Base-by-base conservation (phyloP, 92 coral and sea anemone genomes). In the Hydrozoanthus gracilis region DNA sequence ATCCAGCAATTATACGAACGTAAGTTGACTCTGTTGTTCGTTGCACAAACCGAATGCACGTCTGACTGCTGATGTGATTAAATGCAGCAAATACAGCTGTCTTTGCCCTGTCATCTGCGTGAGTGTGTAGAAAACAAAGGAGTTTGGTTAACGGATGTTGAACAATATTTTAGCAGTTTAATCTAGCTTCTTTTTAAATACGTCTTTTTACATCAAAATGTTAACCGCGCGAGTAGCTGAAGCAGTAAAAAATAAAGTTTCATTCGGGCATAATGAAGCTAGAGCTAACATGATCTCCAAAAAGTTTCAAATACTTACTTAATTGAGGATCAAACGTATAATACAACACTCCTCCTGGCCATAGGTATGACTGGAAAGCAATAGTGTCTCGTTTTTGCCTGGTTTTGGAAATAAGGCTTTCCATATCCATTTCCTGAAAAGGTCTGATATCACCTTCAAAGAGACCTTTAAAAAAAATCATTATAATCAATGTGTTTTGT, bases 1-100 rank as follows among this genome's bases (percentile, higher is more conserved):
- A n/a, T 76, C 82, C 82, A 11, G 65, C 48, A 13, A 76, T 18
- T 20, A 76, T 54, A 4, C 3, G 44, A 44, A 76, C 82, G 49
- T 76, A 76, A 35, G 65, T 20, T 2, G 14, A 18, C 82, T 76
- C 48, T 12, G 51, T 76, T 76, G 82, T 76, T 52, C 67, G 82
- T 14, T 76, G 4, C 0, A 51, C 65, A 35, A 76, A 76, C 20
- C 3, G 52, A 10, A 76, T 76, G 5, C 82, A 76, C 2, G 82
- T 76, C 65, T 76, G 65, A 66, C 82, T 76, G 6, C 62, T 51
- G 82, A 76, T 76, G 67, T 76, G 82, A 0, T 18, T 55, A 0
- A 76, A 17, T 8, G 82, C 82, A 14, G 58, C 65, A 7, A 20
- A 1, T 4, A 54, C 82, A 54, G 82, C 82, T 35, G 20, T 7